These are phyloP conservation scores for Lasioglossum lativentre DNA, from an alignment of 2,888 invertebrate species.

Conservation along the genomic window DNA sequence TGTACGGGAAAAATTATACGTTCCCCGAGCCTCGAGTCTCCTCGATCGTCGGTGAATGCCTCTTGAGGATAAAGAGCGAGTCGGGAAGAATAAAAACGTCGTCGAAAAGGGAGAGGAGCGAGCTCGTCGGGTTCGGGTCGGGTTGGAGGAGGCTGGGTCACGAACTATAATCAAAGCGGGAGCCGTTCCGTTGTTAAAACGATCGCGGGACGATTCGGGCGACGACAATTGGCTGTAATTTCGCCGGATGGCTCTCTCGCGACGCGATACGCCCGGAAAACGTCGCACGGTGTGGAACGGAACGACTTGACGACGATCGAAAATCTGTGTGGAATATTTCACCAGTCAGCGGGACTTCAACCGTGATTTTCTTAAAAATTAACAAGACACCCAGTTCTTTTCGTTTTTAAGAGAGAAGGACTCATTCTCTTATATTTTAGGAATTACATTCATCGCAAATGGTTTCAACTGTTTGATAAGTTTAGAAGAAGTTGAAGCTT, in stretches of 20 bases:
- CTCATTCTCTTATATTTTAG: too few relatives aligned
- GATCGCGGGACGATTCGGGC: constrained; percentile 1
- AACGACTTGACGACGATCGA: not conserved
- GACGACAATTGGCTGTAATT: constrained; percentile 10
- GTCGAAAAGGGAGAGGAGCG: not conserved
- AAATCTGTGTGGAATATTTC: not conserved
- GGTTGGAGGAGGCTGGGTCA: not conserved
- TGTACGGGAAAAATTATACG: not conserved
- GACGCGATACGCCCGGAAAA: not conserved
- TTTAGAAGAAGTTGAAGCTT: not conserved
- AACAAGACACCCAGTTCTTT: not conserved
- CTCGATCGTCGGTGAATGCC: not conserved
- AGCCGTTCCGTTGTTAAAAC: not conserved
- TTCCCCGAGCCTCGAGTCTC: not conserved
- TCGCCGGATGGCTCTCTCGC: not conserved
- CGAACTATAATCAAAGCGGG: constrained; percentile 9
- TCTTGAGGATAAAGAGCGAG: not conserved
- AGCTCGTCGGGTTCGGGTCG: not conserved
- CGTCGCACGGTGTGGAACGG: not conserved
- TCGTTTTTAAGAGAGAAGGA: too few relatives aligned
- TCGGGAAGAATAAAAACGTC: not conserved
- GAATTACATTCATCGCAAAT: not conserved
- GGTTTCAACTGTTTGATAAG: not conserved
- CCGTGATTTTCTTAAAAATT: not conserved
- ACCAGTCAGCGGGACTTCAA: too few relatives aligned